A percentile compares a stretch with the other conserved stretches of the same genome.
Conservation (phyloP, 1,140 invertebrate species). For the Stegodyphus mimosarum region DNA sequence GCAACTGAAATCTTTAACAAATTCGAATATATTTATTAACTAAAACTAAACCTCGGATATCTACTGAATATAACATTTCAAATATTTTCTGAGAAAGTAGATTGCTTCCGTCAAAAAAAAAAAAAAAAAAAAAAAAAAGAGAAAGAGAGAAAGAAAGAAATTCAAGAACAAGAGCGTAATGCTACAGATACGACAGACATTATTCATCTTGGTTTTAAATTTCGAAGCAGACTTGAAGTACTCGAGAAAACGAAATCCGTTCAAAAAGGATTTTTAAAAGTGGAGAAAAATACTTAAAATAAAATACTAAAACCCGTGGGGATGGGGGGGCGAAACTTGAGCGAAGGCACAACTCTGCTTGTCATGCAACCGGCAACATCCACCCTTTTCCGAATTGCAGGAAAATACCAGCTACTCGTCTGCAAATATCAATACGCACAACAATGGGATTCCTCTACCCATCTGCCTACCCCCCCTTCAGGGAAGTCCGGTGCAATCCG, state of each 20-base stretch:
- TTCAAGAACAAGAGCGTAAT: no score
- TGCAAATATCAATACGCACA: constrained; percentile 45
- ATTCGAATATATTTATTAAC: no score
- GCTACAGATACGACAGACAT: no score
- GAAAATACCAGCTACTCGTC: constrained; percentile 24
- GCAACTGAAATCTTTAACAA: no score
- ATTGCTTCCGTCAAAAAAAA: no score
- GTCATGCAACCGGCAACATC: constrained; percentile 15
- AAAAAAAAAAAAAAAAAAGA: no score
- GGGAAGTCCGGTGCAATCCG: constrained; percentile 24
- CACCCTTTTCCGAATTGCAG: neutral
- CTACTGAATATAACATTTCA: no score
- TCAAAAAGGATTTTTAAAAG: constrained; percentile 10
- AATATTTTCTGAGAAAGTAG: no score
- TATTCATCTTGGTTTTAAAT: neutral
- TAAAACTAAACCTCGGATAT: no score
- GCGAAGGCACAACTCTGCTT: constrained; percentile 22
- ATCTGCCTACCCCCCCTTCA: neutral
- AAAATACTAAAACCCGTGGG: constrained; percentile 18
- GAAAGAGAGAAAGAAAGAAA: no score
- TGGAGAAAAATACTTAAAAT: constrained; percentile 26
- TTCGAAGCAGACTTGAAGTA: neutral
- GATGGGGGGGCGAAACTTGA: constrained; percentile 12
- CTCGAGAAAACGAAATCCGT: neutral
- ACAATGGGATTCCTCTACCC: constrained; percentile 36